Conservation (phyloP, 2,888 invertebrate species). For the Amblyteles armatorius region DNA sequence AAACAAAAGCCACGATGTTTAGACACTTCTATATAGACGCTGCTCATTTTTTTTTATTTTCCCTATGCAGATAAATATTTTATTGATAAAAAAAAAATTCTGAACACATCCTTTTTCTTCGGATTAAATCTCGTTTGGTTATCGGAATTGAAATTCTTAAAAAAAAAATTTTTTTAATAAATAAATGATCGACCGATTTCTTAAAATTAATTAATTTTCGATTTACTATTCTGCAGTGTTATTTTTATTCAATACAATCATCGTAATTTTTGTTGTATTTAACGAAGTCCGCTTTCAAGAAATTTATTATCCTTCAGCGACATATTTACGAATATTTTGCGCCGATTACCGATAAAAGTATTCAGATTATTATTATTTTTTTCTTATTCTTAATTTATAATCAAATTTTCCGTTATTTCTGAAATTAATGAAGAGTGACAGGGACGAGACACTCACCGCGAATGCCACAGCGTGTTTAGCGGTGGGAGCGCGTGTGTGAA, state of each 20-base stretch:
- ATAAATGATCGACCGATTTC: neutral
- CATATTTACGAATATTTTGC: neutral
- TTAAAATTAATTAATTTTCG: neutral
- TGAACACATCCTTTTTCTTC: neutral
- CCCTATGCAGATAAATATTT: neutral
- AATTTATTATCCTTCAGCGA: conserved; percentile 21
- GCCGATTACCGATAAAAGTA: neutral
- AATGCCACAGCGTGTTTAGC: conserved; percentile 63
- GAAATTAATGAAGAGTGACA: conserved; percentile 28
- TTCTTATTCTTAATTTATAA: neutral
- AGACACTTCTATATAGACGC: neutral
- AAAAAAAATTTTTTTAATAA: neutral
- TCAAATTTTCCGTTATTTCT: neutral
- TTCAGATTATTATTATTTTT: neutral
- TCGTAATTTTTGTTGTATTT: neutral
- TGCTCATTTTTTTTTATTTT: neutral
- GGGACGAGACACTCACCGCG: conserved; percentile 63
- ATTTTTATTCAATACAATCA: neutral
- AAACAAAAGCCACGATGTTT: conserved; percentile 13
- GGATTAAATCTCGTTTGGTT: neutral
- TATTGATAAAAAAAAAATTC: too few species aligned
- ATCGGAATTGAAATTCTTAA: neutral
- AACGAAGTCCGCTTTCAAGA: neutral
- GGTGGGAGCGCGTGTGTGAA: conserved; percentile 59
- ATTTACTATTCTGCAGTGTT: neutral